These are phyloP conservation scores for Phyllopteryx taeniolatus DNA, from an alignment of 2,113 vertebrate species.

Conservation along the genomic window DNA sequence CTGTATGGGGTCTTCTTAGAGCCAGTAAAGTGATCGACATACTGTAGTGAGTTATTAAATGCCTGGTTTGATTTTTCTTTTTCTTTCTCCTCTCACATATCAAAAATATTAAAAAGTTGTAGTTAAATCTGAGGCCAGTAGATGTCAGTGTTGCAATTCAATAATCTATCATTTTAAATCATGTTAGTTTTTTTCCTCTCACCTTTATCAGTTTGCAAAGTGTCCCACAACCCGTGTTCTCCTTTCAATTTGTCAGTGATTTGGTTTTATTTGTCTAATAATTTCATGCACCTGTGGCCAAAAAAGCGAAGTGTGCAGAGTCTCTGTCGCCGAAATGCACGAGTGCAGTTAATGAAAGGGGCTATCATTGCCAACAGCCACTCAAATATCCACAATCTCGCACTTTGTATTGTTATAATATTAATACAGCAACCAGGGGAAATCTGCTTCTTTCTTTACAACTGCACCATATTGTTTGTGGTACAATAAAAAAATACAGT, in stretches of 20 bases:
- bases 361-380: too few species aligned
- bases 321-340: neutral
- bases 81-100: neutral
- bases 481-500: too few species aligned
- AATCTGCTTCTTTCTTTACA: too few species aligned
- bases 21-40: neutral
- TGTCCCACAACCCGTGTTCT: neutral
- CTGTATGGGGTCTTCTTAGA: neutral
- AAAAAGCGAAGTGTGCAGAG: neutral
- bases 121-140: slow-evolving; percentile 34
- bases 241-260: neutral
- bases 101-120: neutral
- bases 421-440: too few species aligned
- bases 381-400: too few species aligned
- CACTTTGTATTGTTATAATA: too few species aligned
- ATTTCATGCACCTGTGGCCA: neutral
- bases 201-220: neutral
- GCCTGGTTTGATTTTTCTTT: neutral
- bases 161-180: neutral
- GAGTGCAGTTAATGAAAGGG: too few species aligned
- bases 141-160: slow-evolving; percentile 54
- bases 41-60: too few species aligned
- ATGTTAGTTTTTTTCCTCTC: neutral
- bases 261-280: neutral
- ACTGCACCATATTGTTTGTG: too few species aligned